These are phyloP conservation scores for Salvelinus fontinalis DNA, from an alignment of 2,113 vertebrate species.

Conservation along the genomic window DNA sequence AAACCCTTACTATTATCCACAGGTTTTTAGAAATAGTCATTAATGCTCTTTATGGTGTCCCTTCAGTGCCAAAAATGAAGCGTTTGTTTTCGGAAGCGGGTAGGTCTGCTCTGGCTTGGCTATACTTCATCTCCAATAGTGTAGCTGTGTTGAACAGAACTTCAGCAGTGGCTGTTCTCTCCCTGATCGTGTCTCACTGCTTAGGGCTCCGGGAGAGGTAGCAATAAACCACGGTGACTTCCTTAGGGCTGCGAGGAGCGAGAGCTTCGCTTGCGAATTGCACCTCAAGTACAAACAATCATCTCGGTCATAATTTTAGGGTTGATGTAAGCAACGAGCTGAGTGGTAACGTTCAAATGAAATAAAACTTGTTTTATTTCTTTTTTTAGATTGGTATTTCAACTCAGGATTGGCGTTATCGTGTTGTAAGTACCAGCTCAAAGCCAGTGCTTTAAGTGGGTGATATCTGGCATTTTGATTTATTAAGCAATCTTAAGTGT, in stretches of 20 bases:
- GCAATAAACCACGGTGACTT: constrained; percentile 45
- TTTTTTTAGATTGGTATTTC: constrained; percentile 27
- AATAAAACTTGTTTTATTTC: constrained; percentile 7
- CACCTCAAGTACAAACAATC: constrained; percentile 40
- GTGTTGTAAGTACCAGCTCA: constrained; percentile 25
- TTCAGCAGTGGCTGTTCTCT: constrained; percentile 55
- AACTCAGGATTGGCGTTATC: constrained; percentile 30
- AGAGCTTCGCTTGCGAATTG: constrained; percentile 18
- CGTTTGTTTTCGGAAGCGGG: constrained; percentile 65
- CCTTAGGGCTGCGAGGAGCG: constrained; percentile 5
- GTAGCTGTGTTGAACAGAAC: constrained; percentile 20
- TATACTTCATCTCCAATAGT: constrained; percentile 32
- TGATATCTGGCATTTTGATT: constrained; percentile 89
- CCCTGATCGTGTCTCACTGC: constrained; percentile 28
- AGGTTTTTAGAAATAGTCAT: constrained; percentile 73
- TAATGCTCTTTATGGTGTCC: constrained; percentile 74
- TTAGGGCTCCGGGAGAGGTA: constrained; percentile 23
- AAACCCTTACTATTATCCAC: constrained; percentile 72
- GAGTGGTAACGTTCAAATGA: constrained; percentile 5
- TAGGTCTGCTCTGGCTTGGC: constrained; percentile 29
- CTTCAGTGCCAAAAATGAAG: constrained; percentile 71
- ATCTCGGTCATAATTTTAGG: constrained; percentile 24
- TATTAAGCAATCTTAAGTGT: constrained; percentile 88
- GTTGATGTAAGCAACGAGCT: constrained; percentile 3
- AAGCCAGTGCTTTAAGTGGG: constrained; percentile 59